Conservation (phyloP, 2,113 vertebrate genomes). For the Xenotilapia caudafasciata region DNA sequence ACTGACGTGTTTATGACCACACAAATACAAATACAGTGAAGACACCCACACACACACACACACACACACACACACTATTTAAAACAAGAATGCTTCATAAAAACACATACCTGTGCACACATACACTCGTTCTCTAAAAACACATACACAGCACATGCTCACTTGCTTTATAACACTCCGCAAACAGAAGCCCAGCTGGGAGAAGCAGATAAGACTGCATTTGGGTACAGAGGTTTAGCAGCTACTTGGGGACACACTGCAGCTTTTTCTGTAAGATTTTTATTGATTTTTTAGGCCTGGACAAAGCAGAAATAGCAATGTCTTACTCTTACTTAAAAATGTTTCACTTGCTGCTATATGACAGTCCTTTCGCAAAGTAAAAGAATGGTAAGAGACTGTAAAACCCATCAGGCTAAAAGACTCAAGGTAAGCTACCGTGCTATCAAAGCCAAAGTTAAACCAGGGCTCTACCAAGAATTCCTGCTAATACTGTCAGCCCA, state of each 20-base stretch:
- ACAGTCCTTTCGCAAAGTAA: background rate
- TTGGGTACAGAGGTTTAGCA: slow-evolving; percentile 17
- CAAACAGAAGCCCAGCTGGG: slow-evolving; percentile 43
- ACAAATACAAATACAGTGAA: background rate
- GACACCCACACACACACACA: background rate
- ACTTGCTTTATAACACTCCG: slow-evolving; percentile 5
- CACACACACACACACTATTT: background rate
- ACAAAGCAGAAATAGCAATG: slow-evolving; percentile 16
- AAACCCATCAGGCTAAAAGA: slow-evolving; percentile 5
- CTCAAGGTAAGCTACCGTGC: background rate
- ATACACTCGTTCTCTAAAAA: background rate
- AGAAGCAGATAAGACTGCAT: slow-evolving; percentile 52
- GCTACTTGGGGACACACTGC: slow-evolving; percentile 11
- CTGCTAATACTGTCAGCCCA: background rate
- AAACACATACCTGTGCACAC: background rate
- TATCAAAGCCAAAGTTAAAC: background rate
- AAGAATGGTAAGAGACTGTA: background rate
- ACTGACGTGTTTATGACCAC: slow-evolving; percentile 29
- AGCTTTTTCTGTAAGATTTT: slow-evolving; percentile 34
- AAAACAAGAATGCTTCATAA: slow-evolving; percentile 1
- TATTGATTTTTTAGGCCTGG: slow-evolving; percentile 37
- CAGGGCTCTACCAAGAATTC: background rate
- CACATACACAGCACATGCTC: background rate
- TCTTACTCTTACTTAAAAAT: slow-evolving; percentile 28
- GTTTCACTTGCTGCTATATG: background rate